Evolutionary conservation across 2,888 invertebrate genomes (phyloP), one percentile per base, ranked within the genome.

Genomic region (Nomada hirtipes): DNA sequence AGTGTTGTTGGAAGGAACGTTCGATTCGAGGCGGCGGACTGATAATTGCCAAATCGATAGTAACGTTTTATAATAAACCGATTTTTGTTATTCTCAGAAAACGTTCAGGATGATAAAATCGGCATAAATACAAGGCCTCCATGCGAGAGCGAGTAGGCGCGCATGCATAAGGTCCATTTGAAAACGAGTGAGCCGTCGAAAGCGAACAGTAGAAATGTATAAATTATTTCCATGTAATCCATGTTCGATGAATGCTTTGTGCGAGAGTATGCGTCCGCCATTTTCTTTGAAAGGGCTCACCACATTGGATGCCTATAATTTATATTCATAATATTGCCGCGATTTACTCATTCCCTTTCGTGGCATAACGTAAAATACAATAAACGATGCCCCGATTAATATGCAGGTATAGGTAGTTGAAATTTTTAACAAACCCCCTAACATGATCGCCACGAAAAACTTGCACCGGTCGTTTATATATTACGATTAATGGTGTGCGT

Each of bases 261-360:
- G 86, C 87, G 86, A 88, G 89, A 89, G 89, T 89, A 86, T 90
- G 86, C 86, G 86, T 91, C 92, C 91, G 92, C 92, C 92, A 92
- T 92, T 92, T 92, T 92, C 92, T 92, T 89, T 76, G 88, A 89
- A 92, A 92, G 92, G 92, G 92, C 91, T 88, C 84, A 87, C 83
- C 87, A 84, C 88, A 89, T 88, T 89, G 83, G 82, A 79, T 74
- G 73, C 55, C 68, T 79, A 71, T 73, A 74, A 73, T 75, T 71
- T 75, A 71, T 70, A 82, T 81, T 83, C 64, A 63, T 83, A 77
- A 78, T 63, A 75, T 53, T 65, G 42, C 64, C 60, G 59, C 44
- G n/a, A 52, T 20, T 69, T 73, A 13, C 13, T 1, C 0, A 36
- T 15, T 60, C 11, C 52, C 44, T 10, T 15, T 15, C 13, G 3